Evolutionary conservation across 2,113 vertebrate genomes (phyloP), one percentile per base, ranked within the genome.

Genomic region (Amphiprion percula): DNA sequence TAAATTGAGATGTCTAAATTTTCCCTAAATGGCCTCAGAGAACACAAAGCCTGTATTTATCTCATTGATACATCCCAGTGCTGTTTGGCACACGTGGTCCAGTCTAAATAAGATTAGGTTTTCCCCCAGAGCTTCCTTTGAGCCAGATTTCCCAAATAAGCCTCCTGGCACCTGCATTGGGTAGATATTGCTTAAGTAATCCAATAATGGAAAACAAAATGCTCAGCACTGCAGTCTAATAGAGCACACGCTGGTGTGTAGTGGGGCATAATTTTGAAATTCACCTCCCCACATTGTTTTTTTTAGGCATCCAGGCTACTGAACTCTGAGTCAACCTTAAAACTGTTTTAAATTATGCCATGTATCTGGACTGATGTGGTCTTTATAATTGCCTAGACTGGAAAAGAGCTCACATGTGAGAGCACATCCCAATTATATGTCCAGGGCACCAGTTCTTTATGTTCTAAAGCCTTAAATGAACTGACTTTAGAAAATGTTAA

Each of bases 81-180:
- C 71, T 69, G 77, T 79, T 77, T 87, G 83, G 84, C 79, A 90
- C 72, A 79, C 84, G 64, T 71, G 68, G 86, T 90, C 80, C 84
- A 68, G 80, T 84, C 74, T 73, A 87, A 92, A 90, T 84, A 77
- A 73, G 89, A 91, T 91, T 84, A 92, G 64, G 12, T 76, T 89
- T 83, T 33, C 44, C 72, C 70, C 63, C 15, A 10, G 76, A 85
- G 74, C 62, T 82, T 79, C 44, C 47, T 77, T 73, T 74, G 28
- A 77, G 69, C 44, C 56, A 79, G 73, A 80, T 77, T 87, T 65
- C 14, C 61, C 52, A 68, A 78, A 87, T 82, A 86, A 65, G 80
- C 87, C 83, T 84, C 68, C 87, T 79, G 79, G 85, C 79, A 89
- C 80, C 72, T 77, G 74, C 69, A 77, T 53, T 63, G 56, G 74